Conservation (phyloP, 37 sponge, comb jelly and placozoan genomes). For the Dysidea cf. avara region DNA sequence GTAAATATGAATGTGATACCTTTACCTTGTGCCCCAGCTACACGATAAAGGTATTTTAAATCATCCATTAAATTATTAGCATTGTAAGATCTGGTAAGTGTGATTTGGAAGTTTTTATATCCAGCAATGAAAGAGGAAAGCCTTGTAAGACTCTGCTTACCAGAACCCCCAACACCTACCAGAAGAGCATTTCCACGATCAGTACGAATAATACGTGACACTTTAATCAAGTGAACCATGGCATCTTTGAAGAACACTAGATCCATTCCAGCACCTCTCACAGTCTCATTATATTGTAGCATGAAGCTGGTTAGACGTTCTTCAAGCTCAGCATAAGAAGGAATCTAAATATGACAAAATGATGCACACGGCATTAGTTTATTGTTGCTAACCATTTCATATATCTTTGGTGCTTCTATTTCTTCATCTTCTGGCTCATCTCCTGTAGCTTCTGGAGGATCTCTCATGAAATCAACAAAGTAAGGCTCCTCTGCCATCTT, state of each 20-base stretch:
- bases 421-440: constrained; percentile 97
- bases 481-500: constrained; percentile 85
- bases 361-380: too few relatives aligned
- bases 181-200: constrained; percentile 93
- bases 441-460: constrained; percentile 94
- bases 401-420: constrained; percentile 96
- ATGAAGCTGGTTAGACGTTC: constrained; percentile 75
- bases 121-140: constrained; percentile 98
- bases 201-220: constrained; percentile 98
- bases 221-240: constrained; percentile 93
- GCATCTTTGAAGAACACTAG: constrained; percentile 99
- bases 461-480: constrained; percentile 98
- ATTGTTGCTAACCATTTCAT: constrained; percentile 84
- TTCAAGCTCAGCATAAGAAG: constrained; percentile 66
- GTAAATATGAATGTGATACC: constrained; percentile 98
- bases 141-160: constrained; percentile 99
- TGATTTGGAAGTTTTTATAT: constrained; percentile 98
- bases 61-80: constrained; percentile 97
- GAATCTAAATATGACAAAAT: constrained; percentile 47
- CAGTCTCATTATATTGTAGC: constrained; percentile 95
- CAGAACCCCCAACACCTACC: constrained; percentile 99
- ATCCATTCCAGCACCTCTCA: constrained; percentile 97
- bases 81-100: constrained; percentile 95
- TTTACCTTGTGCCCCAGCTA: constrained; percentile 89
- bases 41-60: constrained; percentile 89